These are phyloP conservation scores for Scolopax mira DNA, from an alignment of 2,113 vertebrate species.

Conservation along the genomic window DNA sequence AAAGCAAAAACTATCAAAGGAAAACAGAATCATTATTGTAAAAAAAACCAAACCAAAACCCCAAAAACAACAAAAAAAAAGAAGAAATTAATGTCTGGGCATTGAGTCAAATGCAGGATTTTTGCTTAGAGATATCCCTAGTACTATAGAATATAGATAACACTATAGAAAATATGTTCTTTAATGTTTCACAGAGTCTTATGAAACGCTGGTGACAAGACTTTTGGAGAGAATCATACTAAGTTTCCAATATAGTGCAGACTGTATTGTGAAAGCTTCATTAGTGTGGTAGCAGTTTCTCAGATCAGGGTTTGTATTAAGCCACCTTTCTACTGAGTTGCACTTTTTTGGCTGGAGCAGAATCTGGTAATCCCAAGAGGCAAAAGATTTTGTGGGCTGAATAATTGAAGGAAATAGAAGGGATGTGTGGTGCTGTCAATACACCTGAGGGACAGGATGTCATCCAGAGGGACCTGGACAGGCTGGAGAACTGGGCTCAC, in stretches of 20 bases:
- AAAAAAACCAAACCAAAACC: background rate
- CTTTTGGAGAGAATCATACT: background rate
- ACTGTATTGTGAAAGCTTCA: background rate
- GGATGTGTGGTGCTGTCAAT: no score
- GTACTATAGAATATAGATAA: background rate
- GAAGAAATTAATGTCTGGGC: background rate
- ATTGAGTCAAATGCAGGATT: background rate
- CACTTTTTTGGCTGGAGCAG: background rate
- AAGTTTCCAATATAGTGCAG: background rate
- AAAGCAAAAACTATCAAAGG: background rate
- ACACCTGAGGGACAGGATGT: no score
- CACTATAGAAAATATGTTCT: background rate
- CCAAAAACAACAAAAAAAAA: background rate
- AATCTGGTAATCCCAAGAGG: background rate
- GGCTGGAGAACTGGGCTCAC: no score
- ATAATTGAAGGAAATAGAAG: background rate
- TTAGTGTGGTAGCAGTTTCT: background rate
- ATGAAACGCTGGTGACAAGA: background rate
- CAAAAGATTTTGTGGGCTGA: background rate
- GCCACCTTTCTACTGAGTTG: background rate
- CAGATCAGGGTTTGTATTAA: background rate
- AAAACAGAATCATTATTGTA: background rate
- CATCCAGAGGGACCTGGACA: no score
- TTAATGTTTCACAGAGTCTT: background rate
- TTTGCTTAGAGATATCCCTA: background rate